These are phyloP conservation scores for Ammospiza caudacuta DNA, from an alignment of 2,113 vertebrate genomes.

Conservation along the genomic window DNA sequence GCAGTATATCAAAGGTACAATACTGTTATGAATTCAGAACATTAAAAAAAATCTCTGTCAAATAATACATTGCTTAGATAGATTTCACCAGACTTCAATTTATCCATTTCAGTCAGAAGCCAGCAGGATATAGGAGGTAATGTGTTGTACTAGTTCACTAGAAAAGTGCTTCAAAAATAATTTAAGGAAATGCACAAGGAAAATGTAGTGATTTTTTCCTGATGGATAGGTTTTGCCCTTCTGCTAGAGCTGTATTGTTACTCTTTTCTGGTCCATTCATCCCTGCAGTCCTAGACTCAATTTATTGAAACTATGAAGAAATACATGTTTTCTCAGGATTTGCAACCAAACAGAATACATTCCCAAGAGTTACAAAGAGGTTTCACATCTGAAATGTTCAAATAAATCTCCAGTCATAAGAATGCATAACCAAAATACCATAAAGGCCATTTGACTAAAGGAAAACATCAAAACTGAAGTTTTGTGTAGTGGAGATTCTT, in stretches of 20 bases:
- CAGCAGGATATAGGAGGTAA: neutral
- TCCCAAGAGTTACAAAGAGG: neutral
- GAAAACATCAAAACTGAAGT: neutral
- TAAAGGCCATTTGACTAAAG: neutral
- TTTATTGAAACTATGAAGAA: constrained; percentile 7
- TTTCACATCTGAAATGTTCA: neutral
- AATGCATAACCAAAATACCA: neutral
- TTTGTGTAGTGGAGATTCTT: neutral
- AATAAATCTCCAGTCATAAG: neutral
- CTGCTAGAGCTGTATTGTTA: neutral
- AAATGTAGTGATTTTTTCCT: neutral
- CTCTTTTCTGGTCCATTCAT: neutral
- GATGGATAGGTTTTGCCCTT: neutral
- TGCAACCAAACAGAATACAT: neutral
- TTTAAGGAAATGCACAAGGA: neutral
- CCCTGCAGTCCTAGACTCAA: neutral
- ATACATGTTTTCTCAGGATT: neutral
- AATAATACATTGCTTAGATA: neutral
- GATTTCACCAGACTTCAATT: neutral
- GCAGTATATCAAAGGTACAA: neutral
- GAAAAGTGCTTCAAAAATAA: neutral
- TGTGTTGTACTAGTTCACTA: neutral
- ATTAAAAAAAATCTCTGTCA: neutral
- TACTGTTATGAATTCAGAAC: neutral
- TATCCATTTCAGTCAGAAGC: neutral